Conservation (phyloP, 2,113 vertebrate genomes). For the Python bivittatus region DNA sequence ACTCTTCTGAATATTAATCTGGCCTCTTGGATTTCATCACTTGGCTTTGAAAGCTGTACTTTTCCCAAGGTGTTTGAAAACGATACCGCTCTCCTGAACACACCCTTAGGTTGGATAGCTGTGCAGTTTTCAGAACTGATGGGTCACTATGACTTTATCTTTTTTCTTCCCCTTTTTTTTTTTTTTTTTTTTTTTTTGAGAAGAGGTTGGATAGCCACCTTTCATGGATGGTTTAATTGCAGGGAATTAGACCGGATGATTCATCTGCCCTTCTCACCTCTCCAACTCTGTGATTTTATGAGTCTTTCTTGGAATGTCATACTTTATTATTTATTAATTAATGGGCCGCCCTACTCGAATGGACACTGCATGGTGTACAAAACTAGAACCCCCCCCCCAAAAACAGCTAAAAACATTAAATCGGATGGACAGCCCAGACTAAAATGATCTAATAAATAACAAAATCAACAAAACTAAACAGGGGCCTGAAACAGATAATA, state of each 20-base stretch:
- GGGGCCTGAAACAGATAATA: neutral
- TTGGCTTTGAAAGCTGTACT: slow-evolving; percentile 29
- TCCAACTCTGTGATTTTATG: neutral
- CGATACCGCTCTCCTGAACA: slow-evolving; percentile 27
- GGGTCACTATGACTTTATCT: neutral
- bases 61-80: slow-evolving; percentile 3
- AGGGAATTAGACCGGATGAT: neutral
- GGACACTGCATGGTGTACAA: neutral
- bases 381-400: neutral
- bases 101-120: neutral
- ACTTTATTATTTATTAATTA: neutral
- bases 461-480: neutral
- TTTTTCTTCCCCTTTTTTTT: accelerated
- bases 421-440: neutral
- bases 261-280: neutral
- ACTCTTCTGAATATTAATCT: slow-evolving; percentile 59
- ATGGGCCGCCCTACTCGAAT: neutral
- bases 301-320: neutral
- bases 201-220: neutral
- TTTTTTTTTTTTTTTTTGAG: neutral
- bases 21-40: slow-evolving; percentile 56
- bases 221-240: neutral
- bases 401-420: neutral
- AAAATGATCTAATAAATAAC: neutral
- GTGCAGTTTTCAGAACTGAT: slow-evolving; percentile 1